Percentiles rank a stretch among this genome's conserved stretches.
These are phyloP conservation scores for Barnardius zonarius DNA, from an alignment of 2,113 vertebrate species.

Conservation along the genomic window DNA sequence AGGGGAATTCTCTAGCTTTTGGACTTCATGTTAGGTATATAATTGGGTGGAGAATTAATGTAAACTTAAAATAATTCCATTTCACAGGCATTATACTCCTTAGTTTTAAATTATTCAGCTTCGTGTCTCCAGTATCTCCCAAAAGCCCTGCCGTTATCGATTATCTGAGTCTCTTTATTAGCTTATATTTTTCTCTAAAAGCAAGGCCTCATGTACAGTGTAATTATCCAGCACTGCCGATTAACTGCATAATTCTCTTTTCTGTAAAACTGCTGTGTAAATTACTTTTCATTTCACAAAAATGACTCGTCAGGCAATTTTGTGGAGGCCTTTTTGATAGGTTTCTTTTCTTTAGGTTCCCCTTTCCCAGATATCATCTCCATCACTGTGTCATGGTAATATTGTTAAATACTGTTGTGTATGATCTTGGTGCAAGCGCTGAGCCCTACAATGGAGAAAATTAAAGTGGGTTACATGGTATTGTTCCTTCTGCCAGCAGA, in stretches of 20 bases:
- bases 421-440: not conserved
- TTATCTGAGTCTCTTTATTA: slow-evolving; percentile 48
- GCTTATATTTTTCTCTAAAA: slow-evolving; percentile 62
- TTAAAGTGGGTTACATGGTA: not conserved
- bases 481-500: not conserved
- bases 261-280: slow-evolving; percentile 54
- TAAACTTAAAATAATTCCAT: slow-evolving; percentile 53
- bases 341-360: not conserved
- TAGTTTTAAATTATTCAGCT: slow-evolving; percentile 57
- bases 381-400: not conserved
- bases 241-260: slow-evolving; percentile 52
- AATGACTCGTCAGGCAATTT: slow-evolving; percentile 14
- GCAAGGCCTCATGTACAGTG: slow-evolving; percentile 40
- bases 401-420: not conserved
- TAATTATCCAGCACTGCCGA: slow-evolving; percentile 56
- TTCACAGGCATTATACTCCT: slow-evolving; percentile 37
- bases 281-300: slow-evolving; percentile 51
- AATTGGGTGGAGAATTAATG: slow-evolving; percentile 56
- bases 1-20: slow-evolving; percentile 16
- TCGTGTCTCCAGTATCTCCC: slow-evolving; percentile 42
- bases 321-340: not conserved
- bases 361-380: not conserved
- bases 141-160: slow-evolving; percentile 15
- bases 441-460: not conserved
- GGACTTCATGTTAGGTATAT: slow-evolving; percentile 19